Evolutionary conservation across 2,888 invertebrate species (phyloP).

Genomic region (Ormyrus nitidulus): DNA sequence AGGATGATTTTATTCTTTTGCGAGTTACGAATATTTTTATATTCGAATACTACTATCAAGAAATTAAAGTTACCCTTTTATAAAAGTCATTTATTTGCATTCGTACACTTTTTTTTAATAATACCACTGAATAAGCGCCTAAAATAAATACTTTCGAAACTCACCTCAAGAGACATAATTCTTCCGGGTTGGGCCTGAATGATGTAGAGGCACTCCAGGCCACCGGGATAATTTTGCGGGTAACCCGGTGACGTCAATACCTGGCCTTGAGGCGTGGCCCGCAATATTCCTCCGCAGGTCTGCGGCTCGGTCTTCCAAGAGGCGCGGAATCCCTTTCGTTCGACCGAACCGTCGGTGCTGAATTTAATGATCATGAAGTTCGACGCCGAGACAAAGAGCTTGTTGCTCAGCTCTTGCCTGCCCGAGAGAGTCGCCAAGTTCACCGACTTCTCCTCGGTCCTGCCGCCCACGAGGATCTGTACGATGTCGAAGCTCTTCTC

Average conservation of each 20-base stretch:
- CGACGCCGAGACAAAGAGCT: slow-evolving; percentile 93
- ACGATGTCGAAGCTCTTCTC: slow-evolving; percentile 98
- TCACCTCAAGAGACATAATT: slow-evolving; percentile 91
- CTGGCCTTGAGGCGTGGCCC: slow-evolving; percentile 93
- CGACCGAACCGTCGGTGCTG: slow-evolving; percentile 94
- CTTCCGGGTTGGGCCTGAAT: slow-evolving; percentile 93
- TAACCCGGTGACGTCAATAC: slow-evolving; percentile 93
- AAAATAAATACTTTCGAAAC: slow-evolving; percentile 13
- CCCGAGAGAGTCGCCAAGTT: slow-evolving; percentile 95
- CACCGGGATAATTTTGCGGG: slow-evolving; percentile 95
- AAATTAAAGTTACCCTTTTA: too few species aligned
- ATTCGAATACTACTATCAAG: too few species aligned
- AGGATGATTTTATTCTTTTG: too few species aligned
- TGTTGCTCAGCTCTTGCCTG: slow-evolving; percentile 89
- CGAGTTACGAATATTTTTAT: too few species aligned
- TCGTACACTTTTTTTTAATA: too few species aligned
- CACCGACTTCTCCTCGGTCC: slow-evolving; percentile 95
- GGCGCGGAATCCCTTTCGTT: slow-evolving; percentile 93
- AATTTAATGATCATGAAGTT: slow-evolving; percentile 99
- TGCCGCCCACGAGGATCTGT: slow-evolving; percentile 95
- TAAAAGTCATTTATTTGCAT: too few species aligned
- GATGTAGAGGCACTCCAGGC: slow-evolving; percentile 95
- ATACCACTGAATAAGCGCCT: too few species aligned
- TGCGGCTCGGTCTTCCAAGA: slow-evolving; percentile 97
- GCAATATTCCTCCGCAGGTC: slow-evolving; percentile 90